Evolutionary conservation across 2,797 vertebrate genomes (phyloP).

Genomic region (Sebastes variabilis): DNA sequence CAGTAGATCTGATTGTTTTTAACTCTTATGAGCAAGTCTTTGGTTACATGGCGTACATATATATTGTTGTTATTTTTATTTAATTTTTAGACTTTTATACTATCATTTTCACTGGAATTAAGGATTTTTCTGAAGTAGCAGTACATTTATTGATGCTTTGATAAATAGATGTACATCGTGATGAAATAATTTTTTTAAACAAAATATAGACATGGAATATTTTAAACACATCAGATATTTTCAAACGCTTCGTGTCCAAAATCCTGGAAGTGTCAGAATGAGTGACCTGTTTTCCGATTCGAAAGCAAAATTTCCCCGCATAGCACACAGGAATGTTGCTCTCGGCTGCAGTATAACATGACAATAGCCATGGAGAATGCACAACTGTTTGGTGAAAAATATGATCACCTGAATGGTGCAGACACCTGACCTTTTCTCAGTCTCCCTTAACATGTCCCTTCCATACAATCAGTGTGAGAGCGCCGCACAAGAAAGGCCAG

Average conservation of each 20-base stretch:
- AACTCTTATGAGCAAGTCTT: background rate
- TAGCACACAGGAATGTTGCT: conserved; percentile 58
- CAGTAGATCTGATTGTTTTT: background rate
- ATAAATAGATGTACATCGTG: background rate
- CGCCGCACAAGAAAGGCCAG: conserved; percentile 85
- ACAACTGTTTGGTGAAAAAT: conserved; percentile 87
- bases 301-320: conserved; percentile 49
- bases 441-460: conserved; percentile 88
- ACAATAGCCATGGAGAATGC: conserved; percentile 85
- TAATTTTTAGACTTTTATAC: background rate
- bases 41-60: background rate
- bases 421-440: conserved; percentile 89
- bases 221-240: conserved; percentile 5
- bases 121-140: background rate
- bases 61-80: background rate
- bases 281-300: conserved; percentile 68
- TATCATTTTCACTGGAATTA: background rate
- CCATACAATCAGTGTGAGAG: conserved; percentile 82
- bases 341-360: conserved; percentile 77
- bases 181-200: background rate
- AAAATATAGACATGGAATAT: conserved; percentile 11
- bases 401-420: conserved; percentile 86
- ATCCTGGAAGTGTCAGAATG: conserved; percentile 56
- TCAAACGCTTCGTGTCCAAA: background rate
- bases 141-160: background rate